phyloP scores from a whole-genome alignment of 2,113 vertebrate species.

The Gila orcuttii region DNA sequence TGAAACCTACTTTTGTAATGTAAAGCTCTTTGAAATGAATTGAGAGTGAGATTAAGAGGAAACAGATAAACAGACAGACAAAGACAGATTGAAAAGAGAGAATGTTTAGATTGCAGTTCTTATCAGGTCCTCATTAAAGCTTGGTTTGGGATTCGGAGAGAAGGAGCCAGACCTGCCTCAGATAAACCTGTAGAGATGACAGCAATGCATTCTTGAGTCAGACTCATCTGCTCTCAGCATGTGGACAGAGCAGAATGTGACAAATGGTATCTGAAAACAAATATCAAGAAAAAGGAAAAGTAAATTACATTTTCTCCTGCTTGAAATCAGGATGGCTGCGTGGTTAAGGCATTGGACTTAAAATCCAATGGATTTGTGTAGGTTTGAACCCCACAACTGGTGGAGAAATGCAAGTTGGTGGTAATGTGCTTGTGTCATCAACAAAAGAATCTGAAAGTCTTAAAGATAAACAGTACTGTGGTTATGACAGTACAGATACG shows the following conservation, averaged over 20 bases:
- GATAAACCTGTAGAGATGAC: slow-evolving; percentile 52
- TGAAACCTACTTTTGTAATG: background rate
- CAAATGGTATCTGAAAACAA: slow-evolving; percentile 8
- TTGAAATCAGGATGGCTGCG: background rate
- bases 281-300: background rate
- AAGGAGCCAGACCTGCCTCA: slow-evolving; percentile 20
- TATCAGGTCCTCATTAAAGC: slow-evolving; percentile 52
- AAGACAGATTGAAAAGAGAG: slow-evolving; percentile 34
- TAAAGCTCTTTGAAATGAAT: background rate
- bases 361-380: background rate
- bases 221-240: slow-evolving; percentile 35
- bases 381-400: background rate
- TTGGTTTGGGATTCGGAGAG: slow-evolving; percentile 34
- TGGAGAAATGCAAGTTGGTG: background rate
- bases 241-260: slow-evolving; percentile 18
- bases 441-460: background rate
- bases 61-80: background rate
- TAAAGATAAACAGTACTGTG: background rate
- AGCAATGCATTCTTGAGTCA: slow-evolving; percentile 35
- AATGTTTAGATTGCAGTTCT: slow-evolving; percentile 28
- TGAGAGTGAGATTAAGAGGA: background rate
- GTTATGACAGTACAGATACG: background rate
- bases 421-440: background rate
- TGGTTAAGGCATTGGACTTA: background rate
- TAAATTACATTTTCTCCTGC: too few species aligned